A percentile compares a stretch with the other conserved stretches of the same genome.
Conservation (phyloP, 2,113 vertebrate species). For the Sphyrna mokarran region DNA sequence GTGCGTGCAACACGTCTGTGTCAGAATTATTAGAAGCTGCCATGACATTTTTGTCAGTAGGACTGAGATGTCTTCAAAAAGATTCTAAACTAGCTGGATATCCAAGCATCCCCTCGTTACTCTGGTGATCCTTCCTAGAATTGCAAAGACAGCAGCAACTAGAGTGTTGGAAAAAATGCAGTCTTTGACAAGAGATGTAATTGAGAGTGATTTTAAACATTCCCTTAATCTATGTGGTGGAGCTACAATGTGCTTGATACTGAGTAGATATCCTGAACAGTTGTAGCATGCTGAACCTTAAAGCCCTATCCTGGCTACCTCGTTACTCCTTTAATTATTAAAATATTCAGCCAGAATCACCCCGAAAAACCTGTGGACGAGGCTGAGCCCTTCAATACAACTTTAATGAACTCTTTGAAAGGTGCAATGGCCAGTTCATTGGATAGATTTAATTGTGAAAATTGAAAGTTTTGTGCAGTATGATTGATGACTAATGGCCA, state of each 20-base stretch:
- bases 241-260: not conserved
- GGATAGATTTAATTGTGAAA: conserved; percentile 2
- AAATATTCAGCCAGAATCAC: too few relatives aligned
- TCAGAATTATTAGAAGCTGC: not conserved
- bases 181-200: not conserved
- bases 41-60: not conserved
- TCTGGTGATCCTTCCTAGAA: not conserved
- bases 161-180: not conserved
- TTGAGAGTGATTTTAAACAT: not conserved
- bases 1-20: not conserved
- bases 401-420: not conserved
- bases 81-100: not conserved
- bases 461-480: not conserved
- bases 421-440: not conserved
- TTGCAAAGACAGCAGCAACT: not conserved
- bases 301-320: too few relatives aligned
- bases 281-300: not conserved
- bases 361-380: not conserved
- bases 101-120: not conserved
- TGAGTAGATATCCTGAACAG: not conserved
- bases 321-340: too few relatives aligned
- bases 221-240: not conserved
- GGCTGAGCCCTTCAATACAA: not conserved
- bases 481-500: not conserved
- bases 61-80: not conserved